These are phyloP conservation scores for Deilephila elpenor DNA, from an alignment of 2,888 invertebrate genomes.

Conservation along the genomic window DNA sequence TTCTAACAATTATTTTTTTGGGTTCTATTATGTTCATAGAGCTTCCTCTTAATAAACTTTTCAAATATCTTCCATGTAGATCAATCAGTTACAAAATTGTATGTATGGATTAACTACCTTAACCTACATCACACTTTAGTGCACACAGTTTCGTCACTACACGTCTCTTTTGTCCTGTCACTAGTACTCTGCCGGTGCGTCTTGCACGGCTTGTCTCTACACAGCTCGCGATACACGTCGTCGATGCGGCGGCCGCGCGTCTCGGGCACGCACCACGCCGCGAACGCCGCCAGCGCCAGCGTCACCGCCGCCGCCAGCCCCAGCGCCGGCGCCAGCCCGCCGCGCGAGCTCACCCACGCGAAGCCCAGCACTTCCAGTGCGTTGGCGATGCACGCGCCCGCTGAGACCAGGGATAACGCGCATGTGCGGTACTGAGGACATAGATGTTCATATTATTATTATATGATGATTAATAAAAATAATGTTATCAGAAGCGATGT, in stretches of 20 bases:
- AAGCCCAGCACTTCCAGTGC: constrained; percentile 60
- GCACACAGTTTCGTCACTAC: not conserved
- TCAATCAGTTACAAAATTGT: too few relatives aligned
- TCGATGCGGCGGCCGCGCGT: constrained; percentile 52
- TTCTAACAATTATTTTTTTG: too few relatives aligned
- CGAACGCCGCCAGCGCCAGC: constrained; percentile 50
- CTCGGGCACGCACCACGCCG: constrained; percentile 54
- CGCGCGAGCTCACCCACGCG: constrained; percentile 49
- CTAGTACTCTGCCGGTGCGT: not conserved
- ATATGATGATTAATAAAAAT: not conserved
- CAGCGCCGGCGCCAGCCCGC: constrained; percentile 48
- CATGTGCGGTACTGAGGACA: constrained; percentile 63
- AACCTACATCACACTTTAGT: constrained; percentile 1
- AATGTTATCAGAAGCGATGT: too few relatives aligned
- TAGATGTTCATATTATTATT: not conserved
- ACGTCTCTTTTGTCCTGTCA: not conserved
- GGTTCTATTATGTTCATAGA: too few relatives aligned
- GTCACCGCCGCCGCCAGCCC: constrained; percentile 54
- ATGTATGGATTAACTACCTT: too few relatives aligned
- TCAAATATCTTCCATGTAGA: too few relatives aligned
- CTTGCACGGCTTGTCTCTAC: not conserved
- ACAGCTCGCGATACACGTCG: not conserved
- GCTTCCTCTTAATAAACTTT: too few relatives aligned
- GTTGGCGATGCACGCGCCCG: constrained; percentile 56
- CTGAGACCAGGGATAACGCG: constrained; percentile 58